phyloP scores from a whole-genome alignment of 2,888 invertebrate species.

The Imbricaverruca yamaguchii region DNA sequence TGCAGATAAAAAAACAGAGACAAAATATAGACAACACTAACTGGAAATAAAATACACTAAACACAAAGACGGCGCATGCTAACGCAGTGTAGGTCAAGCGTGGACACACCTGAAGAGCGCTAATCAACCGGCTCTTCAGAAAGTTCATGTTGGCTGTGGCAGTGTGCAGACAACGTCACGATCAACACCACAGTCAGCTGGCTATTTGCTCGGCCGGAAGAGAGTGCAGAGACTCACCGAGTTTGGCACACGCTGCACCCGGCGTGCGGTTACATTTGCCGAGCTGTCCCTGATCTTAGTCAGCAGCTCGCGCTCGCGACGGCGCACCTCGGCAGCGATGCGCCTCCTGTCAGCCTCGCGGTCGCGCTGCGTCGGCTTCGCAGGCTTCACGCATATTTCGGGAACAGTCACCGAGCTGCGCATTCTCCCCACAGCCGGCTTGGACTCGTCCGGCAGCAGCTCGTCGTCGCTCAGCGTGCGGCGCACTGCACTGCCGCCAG shows the following conservation, averaged over 20 bases:
- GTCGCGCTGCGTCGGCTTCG: background rate
- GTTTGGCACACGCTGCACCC: background rate
- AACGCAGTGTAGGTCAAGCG: too few species aligned
- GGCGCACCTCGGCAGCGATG: background rate
- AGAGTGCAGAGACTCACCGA: background rate
- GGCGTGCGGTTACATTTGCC: conserved; percentile 23
- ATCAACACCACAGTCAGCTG: too few species aligned
- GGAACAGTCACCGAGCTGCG: background rate
- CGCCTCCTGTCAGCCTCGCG: background rate
- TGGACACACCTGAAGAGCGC: too few species aligned
- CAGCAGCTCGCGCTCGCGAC: background rate
- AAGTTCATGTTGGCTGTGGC: too few species aligned
- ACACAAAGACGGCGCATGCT: too few species aligned
- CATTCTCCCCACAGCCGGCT: background rate
- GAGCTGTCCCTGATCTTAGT: background rate
- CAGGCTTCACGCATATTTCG: background rate
- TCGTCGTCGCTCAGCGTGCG: background rate
- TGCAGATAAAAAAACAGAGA: too few species aligned
- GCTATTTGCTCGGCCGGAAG: too few species aligned
- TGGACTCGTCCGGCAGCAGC: background rate
- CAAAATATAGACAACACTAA: too few species aligned
- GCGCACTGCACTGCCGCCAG: background rate
- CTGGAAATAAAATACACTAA: too few species aligned
- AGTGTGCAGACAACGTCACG: too few species aligned
- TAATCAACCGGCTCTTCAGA: too few species aligned